Evolutionary conservation across 2,888 invertebrate species (phyloP), one percentile per base, ranked within the genome.

Genomic region (Agrotis segetum): DNA sequence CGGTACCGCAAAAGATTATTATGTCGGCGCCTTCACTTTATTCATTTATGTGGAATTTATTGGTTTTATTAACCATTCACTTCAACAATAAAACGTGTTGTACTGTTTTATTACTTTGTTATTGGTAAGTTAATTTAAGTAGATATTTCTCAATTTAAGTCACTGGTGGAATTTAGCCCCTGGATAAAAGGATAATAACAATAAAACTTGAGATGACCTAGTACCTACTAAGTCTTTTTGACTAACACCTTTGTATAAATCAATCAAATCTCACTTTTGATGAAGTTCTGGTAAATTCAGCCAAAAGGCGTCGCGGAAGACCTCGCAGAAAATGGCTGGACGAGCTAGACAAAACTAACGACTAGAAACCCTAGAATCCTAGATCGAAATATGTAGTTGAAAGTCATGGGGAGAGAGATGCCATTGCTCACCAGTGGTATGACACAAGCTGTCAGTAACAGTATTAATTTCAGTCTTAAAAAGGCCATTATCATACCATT

Each of bases 1-100:
- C 40, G 40, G 40, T 40, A 71, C 79, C 74, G 81, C 76, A 60
- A 77, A 67, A 76, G 85, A 84, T 85, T 65, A 82, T 67, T 56
- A 71, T 61, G 40, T 68, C 72, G 66, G 71, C 60, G 75, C 60
- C 71, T 67, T 58, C n/a, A 19, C 6, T 76, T 65, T 75, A 74
- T 79, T 79, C 71, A 74, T 74, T 74, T 69, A 74, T 78, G 24
- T 46, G 11, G 17, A 60, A 72, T 60, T 64, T 71, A 68, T 72
- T 52, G 47, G 49, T 67, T 76, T 53, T 60, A 71, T 61, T 77
- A 58, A 69, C 46, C 56, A 49, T 70, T 68, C 47, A 56, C 53
- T 59, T 66, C 21, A 55, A 47, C 6, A 61, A 60, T 56, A 19
- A 65, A 65, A 66, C 61, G 19, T 60, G 49, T 61, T 52, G 47